phyloP scores from a whole-genome alignment of 2,797 vertebrate genomes.

The Onychomys torridus region DNA sequence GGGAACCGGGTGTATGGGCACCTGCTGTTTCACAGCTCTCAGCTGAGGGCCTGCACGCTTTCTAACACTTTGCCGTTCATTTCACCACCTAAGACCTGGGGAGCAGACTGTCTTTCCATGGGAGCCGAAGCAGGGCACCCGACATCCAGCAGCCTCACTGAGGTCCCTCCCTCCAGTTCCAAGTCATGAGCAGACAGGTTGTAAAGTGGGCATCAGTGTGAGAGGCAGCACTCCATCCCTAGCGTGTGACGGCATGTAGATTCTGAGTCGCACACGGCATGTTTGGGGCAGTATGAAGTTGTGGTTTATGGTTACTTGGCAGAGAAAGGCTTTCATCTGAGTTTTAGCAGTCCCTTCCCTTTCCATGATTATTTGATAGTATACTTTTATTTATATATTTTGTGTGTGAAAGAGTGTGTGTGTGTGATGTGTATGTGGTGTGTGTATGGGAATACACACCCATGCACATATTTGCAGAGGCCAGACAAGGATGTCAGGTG shows the following conservation, averaged over 20 bases:
- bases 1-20: not conserved
- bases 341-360: not conserved
- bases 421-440: not conserved
- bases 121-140: not conserved
- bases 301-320: not conserved
- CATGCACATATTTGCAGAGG: not conserved
- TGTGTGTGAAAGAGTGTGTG: not conserved
- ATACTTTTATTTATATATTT: not conserved
- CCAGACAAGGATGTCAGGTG: not conserved
- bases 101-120: fast-evolving
- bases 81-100: not conserved
- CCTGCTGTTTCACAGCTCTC: not conserved
- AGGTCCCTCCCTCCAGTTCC: not conserved
- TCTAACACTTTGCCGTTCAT: not conserved
- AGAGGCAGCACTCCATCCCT: not conserved
- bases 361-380: not conserved
- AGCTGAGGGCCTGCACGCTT: not conserved
- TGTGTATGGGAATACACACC: not conserved
- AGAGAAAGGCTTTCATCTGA: not conserved
- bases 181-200: not conserved
- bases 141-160: not conserved
- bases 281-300: not conserved
- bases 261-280: not conserved
- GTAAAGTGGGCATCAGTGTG: fast-evolving
- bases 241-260: fast-evolving